phyloP scores from a whole-genome alignment of 2,113 vertebrate genomes.

The Larimichthys crocea region DNA sequence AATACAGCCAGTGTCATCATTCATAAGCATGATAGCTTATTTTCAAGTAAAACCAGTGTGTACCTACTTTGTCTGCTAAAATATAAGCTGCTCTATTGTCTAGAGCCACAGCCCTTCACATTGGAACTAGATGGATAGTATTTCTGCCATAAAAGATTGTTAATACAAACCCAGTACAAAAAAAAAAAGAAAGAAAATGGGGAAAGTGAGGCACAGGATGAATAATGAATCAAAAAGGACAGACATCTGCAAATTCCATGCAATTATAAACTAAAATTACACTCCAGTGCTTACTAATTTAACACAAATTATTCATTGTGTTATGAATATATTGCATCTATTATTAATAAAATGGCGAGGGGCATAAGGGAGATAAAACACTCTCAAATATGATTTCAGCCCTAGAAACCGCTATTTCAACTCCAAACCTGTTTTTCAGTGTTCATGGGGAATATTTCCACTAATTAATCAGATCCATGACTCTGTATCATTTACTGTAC shows the following conservation, averaged over 20 bases:
- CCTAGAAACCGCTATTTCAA: conserved; percentile 28
- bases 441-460: not conserved
- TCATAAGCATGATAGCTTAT: not conserved
- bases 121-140: not conserved
- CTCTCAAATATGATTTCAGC: conserved; percentile 35
- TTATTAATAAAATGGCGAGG: conserved; percentile 36
- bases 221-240: conserved; percentile 63
- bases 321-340: conserved; percentile 56
- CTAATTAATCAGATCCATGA: not conserved
- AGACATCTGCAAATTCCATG: conserved; percentile 42
- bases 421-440: not conserved
- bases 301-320: conserved; percentile 67
- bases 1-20: conserved; percentile 1
- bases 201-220: conserved; percentile 23
- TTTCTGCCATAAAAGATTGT: conserved; percentile 4
- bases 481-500: not conserved
- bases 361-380: conserved; percentile 29
- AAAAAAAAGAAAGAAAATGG: not conserved
- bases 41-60: conserved; percentile 1
- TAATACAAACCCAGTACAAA: conserved; percentile 26
- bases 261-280: conserved; percentile 60
- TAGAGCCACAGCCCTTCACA: not conserved
- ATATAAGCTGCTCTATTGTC: conserved; percentile 19
- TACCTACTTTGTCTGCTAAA: not conserved
- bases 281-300: conserved; percentile 53